Evolutionary conservation across 1,140 invertebrate species (phyloP), one percentile per base, ranked within the genome.

Genomic region (Drosophila watanabei): DNA sequence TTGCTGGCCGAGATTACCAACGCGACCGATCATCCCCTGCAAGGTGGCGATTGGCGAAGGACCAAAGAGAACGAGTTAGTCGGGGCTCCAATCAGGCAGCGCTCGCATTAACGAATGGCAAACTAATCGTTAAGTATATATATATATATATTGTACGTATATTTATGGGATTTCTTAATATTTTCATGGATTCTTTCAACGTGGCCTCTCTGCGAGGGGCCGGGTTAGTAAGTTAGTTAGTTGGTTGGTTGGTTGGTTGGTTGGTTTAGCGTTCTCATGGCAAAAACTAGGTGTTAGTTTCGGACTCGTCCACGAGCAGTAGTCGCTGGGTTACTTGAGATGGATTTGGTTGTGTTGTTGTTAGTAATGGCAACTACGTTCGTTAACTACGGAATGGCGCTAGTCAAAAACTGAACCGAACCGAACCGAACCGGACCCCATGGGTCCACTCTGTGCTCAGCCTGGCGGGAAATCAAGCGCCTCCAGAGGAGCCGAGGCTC

Each of bases 1-100:
- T 54, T 94, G 93, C 88, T 93, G 92, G 64, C 93, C 93, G 93
- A 94, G 95, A 95, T 95, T 95, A 95, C 95, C 95, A 95, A 92
- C 94, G 94, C 87, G 95, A 94, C 94, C 94, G 94, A 94, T 92
- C 92, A 93, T 95, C 94, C 94, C 94, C 94, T 95, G 92, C 63
- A 92, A 88, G 82, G 80, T 86, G 75, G 63, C 79, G 60, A 39
- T 57, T 62, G 56, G 79, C 86, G 77, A 89, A 79, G 68, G 69
- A 85, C 65, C 73, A 82, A 85, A 88, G 46, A 85, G 52, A 64
- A 16, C 57, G 58, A 61, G 80, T 89, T 89, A 89, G 86, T 89
- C 52, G 78, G 41, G 20, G 37, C 45, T 79, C 81, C 68, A 75
- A 30, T 65, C 51, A 68, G 54, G 43, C 56, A 80, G 39, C 11